A percentile compares a stretch with the other conserved stretches of the same genome.
These are phyloP conservation scores for Tragelaphus imberbis DNA, from an alignment of 2,113 vertebrate genomes.

Conservation along the genomic window DNA sequence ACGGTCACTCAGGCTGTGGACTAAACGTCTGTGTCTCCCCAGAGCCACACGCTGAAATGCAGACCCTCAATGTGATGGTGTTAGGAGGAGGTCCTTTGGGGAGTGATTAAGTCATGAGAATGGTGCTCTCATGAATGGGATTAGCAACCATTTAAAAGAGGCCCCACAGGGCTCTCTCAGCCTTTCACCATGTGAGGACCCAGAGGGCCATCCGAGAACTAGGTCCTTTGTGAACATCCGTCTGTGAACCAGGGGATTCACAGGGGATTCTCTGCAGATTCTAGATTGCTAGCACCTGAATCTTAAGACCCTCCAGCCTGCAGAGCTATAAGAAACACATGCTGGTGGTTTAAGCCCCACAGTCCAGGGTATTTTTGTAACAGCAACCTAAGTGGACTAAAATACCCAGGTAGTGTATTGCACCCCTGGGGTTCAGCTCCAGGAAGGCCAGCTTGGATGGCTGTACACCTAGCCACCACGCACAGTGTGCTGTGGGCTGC, in stretches of 20 bases:
- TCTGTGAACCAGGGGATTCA: background rate
- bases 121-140: background rate
- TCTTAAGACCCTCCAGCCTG: background rate
- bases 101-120: background rate
- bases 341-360: background rate
- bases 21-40: background rate
- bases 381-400: background rate
- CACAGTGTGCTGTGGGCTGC: rapidly evolving
- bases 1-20: background rate
- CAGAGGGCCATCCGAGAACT: background rate
- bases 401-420: background rate
- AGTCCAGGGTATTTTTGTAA: background rate
- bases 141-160: background rate
- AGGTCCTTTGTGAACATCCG: rapidly evolving
- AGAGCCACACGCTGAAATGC: background rate
- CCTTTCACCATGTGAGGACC: background rate
- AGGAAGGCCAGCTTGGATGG: background rate
- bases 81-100: background rate
- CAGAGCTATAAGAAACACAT: background rate
- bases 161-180: background rate
- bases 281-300: background rate
- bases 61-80: background rate
- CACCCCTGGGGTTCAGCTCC: background rate
- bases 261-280: background rate
- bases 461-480: no score